Evolutionary conservation across 2,113 vertebrate species (phyloP).

Genomic region (Ginglymostoma cirratum): DNA sequence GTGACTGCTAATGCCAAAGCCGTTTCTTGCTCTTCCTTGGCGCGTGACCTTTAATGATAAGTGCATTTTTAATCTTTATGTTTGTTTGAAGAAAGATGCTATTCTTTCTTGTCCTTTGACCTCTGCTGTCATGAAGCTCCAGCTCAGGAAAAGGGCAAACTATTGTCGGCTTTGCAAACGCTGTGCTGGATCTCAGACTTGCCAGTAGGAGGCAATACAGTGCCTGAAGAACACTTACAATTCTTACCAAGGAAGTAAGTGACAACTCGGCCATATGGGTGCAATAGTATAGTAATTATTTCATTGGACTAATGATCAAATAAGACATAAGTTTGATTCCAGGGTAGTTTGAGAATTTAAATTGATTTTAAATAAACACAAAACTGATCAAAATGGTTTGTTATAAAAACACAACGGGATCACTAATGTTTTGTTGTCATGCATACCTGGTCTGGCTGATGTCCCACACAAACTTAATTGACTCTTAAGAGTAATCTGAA

Average conservation of each 20-base stretch:
- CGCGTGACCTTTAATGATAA: background rate
- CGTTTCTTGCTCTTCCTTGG: background rate
- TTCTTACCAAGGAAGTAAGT: background rate
- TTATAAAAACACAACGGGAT: background rate
- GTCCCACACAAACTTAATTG: background rate
- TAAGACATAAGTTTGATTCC: background rate
- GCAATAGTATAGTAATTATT: no score
- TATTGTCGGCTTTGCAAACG: background rate
- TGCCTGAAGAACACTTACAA: background rate
- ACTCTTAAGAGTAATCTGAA: background rate
- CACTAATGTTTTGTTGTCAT: background rate
- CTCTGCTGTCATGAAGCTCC: background rate
- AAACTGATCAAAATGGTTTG: background rate
- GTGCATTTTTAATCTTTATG: background rate
- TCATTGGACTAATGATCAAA: background rate
- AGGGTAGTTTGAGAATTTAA: background rate
- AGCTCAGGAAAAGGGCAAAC: background rate
- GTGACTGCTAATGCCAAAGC: slow-evolving; percentile 12
- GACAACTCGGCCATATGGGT: background rate
- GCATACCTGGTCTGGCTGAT: background rate
- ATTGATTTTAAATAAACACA: background rate
- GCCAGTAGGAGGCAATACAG: background rate
- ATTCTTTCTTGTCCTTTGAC: slow-evolving; percentile 15
- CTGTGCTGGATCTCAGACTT: background rate
- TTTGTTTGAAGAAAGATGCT: slow-evolving; percentile 6